Evolutionary conservation across 35 echinoderm and acorn worm genomes (phyloP).

Genomic region (Eucidaris tribuloides): DNA sequence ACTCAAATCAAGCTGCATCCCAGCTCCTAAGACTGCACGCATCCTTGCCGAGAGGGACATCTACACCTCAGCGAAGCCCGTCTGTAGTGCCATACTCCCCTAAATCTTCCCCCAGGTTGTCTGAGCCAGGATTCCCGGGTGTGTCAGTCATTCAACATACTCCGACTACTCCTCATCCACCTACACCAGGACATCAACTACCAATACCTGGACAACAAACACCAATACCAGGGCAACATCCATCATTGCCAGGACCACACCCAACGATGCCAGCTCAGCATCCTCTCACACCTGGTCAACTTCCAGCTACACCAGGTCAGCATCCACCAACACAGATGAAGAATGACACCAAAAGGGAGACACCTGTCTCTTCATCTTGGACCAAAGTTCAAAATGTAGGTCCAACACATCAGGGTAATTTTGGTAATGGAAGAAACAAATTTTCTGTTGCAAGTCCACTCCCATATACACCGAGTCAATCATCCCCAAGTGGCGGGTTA

Average conservation of each 20-base stretch:
- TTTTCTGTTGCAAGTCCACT: background rate
- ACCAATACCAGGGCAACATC: slow-evolving; percentile 1
- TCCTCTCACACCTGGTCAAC: background rate
- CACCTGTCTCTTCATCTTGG: background rate
- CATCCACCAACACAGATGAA: background rate
- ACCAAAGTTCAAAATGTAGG: no score
- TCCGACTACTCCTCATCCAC: slow-evolving; percentile 17
- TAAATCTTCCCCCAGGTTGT: background rate
- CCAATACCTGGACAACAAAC: no score
- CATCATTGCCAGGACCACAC: background rate
- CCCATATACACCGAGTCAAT: background rate
- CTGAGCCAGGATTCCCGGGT: background rate
- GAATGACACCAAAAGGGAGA: slow-evolving; percentile 3
- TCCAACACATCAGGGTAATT: background rate
- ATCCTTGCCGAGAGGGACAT: slow-evolving; percentile 15
- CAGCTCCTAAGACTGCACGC: background rate
- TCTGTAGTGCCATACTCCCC: background rate
- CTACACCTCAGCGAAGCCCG: background rate
- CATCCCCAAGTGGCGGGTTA: background rate
- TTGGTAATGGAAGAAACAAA: background rate
- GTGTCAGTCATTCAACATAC: slow-evolving; percentile 92
- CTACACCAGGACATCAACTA: slow-evolving; percentile 11
- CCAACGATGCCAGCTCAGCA: slow-evolving; percentile 7
- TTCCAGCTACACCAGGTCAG: slow-evolving; percentile 5
- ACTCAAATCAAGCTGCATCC: background rate